Conservation (phyloP, 2,113 vertebrate species). For the Eclectus roratus region DNA sequence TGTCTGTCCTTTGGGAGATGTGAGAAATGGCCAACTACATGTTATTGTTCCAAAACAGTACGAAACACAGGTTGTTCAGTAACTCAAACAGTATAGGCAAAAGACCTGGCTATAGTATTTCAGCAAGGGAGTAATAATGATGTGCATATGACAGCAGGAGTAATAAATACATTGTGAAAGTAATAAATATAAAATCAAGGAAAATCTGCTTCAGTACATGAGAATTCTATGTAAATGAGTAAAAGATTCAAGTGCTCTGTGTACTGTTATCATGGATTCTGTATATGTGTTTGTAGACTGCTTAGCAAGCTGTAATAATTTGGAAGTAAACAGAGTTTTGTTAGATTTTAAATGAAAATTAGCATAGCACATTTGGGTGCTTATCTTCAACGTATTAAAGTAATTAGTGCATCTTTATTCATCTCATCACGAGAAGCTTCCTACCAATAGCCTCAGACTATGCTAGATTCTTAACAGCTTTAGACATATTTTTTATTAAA, state of each 20-base stretch:
- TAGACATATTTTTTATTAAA: neutral
- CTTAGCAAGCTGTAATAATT: neutral
- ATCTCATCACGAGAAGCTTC: neutral
- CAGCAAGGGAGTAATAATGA: neutral
- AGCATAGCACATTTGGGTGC: neutral
- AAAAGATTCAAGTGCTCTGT: neutral
- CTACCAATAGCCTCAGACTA: neutral
- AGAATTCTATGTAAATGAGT: neutral
- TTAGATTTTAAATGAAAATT: neutral
- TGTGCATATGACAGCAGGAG: neutral
- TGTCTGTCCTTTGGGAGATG: neutral
- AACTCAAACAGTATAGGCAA: neutral
- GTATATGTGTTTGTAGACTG: neutral
- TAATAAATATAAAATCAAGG: neutral
- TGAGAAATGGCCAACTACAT: neutral
- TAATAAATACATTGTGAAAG: neutral
- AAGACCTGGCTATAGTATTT: neutral
- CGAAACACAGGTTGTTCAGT: neutral
- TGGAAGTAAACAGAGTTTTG: neutral
- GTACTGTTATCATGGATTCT: neutral
- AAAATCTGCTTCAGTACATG: neutral
- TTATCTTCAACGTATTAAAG: neutral
- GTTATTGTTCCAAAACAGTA: neutral
- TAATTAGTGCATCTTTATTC: neutral
- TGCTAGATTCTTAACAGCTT: neutral